A percentile compares a stretch with the other conserved stretches of the same genome.
Conservation (phyloP, 1,140 invertebrate species). For the Heterodera carotae region DNA sequence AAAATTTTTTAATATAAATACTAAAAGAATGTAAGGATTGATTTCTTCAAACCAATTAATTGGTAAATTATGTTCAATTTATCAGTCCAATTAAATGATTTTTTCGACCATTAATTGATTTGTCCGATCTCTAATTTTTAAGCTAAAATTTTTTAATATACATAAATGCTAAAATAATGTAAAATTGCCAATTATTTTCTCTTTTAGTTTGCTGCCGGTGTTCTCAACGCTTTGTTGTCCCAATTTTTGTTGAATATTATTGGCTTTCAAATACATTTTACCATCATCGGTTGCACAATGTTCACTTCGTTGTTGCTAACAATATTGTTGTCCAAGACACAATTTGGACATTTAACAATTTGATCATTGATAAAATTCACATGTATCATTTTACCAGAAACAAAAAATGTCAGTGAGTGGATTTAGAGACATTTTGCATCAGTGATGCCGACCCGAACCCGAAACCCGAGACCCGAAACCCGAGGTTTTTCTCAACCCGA, state of each 20-base stretch:
- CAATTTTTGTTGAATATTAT: slow-evolving; percentile 44
- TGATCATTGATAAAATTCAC: neutral
- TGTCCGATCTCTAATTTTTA: no score
- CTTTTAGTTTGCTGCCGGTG: slow-evolving; percentile 38
- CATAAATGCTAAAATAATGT: neutral
- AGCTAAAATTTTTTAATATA: neutral
- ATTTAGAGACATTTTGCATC: no score
- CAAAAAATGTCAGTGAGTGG: no score
- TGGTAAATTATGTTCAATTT: neutral
- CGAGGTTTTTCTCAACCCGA: no score
- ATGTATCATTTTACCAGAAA: no score
- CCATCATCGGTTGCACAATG: slow-evolving; percentile 38
- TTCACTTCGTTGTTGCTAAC: slow-evolving; percentile 46
- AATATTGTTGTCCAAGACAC: slow-evolving; percentile 9
- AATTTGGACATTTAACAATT: slow-evolving; percentile 11
- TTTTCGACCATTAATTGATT: no score
- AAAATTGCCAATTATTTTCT: neutral
- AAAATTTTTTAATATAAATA: no score
- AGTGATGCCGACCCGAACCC: no score
- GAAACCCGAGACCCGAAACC: no score
- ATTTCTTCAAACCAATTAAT: no score
- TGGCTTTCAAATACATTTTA: slow-evolving; percentile 43
- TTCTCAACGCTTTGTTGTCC: slow-evolving; percentile 45
- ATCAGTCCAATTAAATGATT: neutral
- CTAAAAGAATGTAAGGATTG: no score